phyloP scores from a whole-genome alignment of 2,797 vertebrate genomes.

The Pangasius sanitwongsei region DNA sequence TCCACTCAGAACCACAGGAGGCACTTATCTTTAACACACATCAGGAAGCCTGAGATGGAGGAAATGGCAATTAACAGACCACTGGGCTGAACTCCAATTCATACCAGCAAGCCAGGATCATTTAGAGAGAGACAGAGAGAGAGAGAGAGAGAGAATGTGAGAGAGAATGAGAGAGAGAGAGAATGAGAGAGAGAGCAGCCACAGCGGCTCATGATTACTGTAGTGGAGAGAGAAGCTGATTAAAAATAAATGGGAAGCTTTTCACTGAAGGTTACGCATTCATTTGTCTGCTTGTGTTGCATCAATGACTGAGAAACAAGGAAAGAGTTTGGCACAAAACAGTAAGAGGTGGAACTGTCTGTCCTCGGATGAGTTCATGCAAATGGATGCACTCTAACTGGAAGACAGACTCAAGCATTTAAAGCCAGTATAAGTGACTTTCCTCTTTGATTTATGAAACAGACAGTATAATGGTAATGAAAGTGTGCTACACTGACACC shows the following conservation, averaged over 20 bases:
- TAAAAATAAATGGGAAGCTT: slow-evolving; percentile 37
- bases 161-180: not conserved
- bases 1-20: slow-evolving; percentile 40
- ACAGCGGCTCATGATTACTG: slow-evolving; percentile 38
- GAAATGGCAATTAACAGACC: slow-evolving; percentile 56
- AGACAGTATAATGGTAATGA: not conserved
- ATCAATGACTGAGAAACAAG: slow-evolving; percentile 16
- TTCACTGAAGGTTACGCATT: slow-evolving; percentile 23
- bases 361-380: not conserved
- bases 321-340: not conserved
- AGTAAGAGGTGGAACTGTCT: not conserved
- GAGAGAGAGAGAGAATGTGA: not conserved
- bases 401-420: not conserved
- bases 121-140: slow-evolving; percentile 12
- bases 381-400: not conserved
- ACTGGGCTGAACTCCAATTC: slow-evolving; percentile 46
- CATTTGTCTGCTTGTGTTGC: slow-evolving; percentile 29
- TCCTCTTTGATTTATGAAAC: not conserved
- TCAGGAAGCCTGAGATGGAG: slow-evolving; percentile 50
- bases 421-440: not conserved
- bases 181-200: not conserved
- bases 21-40: slow-evolving; percentile 47
- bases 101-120: slow-evolving; percentile 31
- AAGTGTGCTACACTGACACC: not conserved
- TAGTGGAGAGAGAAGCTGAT: slow-evolving; percentile 13